These are phyloP conservation scores for Cygnus atratus DNA, from an alignment of 2,113 vertebrate species.

Conservation along the genomic window DNA sequence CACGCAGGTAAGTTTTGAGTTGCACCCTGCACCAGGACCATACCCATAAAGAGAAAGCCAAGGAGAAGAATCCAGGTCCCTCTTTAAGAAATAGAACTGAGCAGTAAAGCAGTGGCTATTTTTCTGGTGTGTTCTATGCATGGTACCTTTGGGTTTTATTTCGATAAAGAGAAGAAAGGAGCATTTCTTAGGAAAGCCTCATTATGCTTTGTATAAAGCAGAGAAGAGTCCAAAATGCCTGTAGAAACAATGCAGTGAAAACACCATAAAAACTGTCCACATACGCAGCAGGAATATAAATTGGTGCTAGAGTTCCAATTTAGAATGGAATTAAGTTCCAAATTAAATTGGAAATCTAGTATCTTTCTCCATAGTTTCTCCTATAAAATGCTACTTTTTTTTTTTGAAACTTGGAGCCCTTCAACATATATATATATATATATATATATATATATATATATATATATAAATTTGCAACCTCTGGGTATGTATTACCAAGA, in stretches of 20 bases:
- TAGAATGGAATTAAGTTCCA: no score
- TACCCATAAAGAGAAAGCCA: neutral
- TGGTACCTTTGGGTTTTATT: neutral
- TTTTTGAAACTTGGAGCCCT: neutral
- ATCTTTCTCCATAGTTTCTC: neutral
- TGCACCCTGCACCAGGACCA: neutral
- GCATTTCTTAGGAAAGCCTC: neutral
- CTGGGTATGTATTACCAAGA: neutral
- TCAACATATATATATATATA: neutral
- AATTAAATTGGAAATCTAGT: neutral
- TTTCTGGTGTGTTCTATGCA: neutral
- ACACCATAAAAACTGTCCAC: neutral
- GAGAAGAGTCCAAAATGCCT: neutral
- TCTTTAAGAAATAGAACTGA: neutral
- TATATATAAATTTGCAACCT: neutral
- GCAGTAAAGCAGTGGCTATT: rapidly evolving
- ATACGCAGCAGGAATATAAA: neutral
- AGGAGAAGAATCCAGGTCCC: neutral
- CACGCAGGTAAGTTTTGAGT: neutral
- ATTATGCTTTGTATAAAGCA: rapidly evolving
- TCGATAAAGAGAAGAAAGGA: neutral
- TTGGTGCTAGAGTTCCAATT: neutral
- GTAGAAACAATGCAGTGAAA: neutral
- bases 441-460: no score
- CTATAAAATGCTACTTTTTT: neutral